Base-by-base conservation (phyloP, 2,113 vertebrate genomes). In the Taurulus bubalis region DNA sequence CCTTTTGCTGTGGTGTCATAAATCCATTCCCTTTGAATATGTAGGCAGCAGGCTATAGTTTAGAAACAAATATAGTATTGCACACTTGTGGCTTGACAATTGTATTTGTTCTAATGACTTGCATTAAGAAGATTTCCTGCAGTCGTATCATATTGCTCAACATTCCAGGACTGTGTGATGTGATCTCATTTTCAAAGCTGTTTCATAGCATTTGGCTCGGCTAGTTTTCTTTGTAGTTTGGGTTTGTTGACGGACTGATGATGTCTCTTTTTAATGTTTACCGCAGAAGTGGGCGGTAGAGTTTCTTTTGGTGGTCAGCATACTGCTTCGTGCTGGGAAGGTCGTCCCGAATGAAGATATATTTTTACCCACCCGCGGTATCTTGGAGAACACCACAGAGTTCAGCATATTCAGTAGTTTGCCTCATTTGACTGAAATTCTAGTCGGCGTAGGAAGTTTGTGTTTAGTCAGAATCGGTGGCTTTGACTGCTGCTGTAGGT, bases 1-100 rank as follows among this genome's bases (percentile, higher is more conserved):
- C 55, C 59, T 91, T 88, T 88, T 88, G 80, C 84, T 92, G 89
- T 82, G 92, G 91, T 87, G 56, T 73, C 66, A 76, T 80, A 87
- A 88, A 84, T 80, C 71, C 34, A 71, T 15, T 68, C 18, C 77
- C 53, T 74, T 56, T 62, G 36, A 77, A 83, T 69, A 40, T 72
- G 75, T 30, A 77, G 71, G 58, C 71, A 79, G 16, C 70, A 82
- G 76, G 71, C 76, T 76, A 40, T 88, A 84, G 85, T 88, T 87
- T 62, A 45, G 73, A 66, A 86, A 82, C 84, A 89, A 87, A 90
- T 90, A 75, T 87, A 88, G 86, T 62, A 18, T 32, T 66, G 72
- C 72, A 65, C 75, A 56, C 16, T 80, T 34, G 58, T 62, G 36
- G 36, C 45, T 42, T 85, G 62, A 18, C 59, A 70, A 6, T 59